Percentiles rank a stretch among this genome's conserved stretches.
These are phyloP conservation scores for Gallinago media DNA, from an alignment of 2,113 vertebrate species.

Conservation along the genomic window DNA sequence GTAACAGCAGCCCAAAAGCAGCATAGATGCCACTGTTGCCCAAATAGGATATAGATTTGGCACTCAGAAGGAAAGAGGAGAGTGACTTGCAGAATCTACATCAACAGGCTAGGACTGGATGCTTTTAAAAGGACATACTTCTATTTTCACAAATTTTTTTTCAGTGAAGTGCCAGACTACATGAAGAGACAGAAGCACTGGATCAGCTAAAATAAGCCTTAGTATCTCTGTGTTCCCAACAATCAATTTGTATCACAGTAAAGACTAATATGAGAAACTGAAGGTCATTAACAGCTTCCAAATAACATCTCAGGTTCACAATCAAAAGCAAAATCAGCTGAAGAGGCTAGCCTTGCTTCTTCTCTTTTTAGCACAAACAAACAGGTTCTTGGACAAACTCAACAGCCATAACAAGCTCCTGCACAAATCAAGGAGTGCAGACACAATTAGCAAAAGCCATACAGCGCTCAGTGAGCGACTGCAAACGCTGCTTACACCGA, in stretches of 20 bases:
- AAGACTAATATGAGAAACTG: neutral
- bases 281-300: neutral
- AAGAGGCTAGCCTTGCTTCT: neutral
- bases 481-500: accelerated
- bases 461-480: neutral
- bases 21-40: neutral
- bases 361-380: neutral
- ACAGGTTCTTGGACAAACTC: neutral
- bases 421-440: neutral
- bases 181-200: neutral
- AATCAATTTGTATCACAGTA: neutral
- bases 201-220: neutral
- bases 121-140: neutral
- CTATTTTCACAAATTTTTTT: neutral
- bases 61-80: neutral
- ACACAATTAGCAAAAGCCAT: neutral
- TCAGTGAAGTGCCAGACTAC: neutral
- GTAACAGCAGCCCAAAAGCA: neutral
- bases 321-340: neutral
- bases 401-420: neutral
- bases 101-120: neutral
- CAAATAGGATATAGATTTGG: accelerated
- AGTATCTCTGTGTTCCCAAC: neutral
- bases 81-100: neutral
- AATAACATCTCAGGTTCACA: neutral